Evolutionary conservation across 2,113 vertebrate species (phyloP).

Genomic region (Motacilla alba): DNA sequence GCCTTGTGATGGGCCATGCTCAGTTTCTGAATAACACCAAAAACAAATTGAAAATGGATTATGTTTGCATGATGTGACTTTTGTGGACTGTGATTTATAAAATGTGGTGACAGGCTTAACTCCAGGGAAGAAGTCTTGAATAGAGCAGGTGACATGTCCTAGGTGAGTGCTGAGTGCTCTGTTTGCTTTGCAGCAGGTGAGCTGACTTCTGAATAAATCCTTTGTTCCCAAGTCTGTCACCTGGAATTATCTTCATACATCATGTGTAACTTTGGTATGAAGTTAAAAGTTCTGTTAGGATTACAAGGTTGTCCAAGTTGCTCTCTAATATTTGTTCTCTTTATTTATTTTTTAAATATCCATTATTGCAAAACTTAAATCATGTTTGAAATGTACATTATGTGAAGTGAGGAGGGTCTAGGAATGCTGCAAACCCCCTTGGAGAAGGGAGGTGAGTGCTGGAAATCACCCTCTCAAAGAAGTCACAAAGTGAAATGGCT

Average conservation of each 20-base stretch:
- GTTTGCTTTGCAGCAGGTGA: background rate
- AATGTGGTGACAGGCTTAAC: background rate
- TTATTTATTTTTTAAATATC: background rate
- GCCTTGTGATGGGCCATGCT: background rate
- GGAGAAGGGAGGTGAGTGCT: accelerated
- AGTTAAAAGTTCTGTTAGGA: background rate
- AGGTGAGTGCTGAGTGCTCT: background rate
- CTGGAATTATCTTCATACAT: background rate
- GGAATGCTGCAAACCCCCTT: background rate
- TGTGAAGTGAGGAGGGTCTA: background rate
- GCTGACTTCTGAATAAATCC: background rate
- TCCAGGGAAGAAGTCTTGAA: background rate
- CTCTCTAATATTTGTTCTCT: background rate
- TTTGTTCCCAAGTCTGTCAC: background rate
- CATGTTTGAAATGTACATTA: background rate
- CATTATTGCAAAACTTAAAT: background rate
- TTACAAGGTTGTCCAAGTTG: background rate
- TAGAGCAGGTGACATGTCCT: background rate
- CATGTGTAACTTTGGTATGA: background rate
- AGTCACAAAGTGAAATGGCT: background rate
- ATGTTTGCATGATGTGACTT: background rate
- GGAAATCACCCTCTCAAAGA: background rate
- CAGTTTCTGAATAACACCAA: background rate
- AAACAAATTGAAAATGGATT: background rate
- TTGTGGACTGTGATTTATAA: background rate